Evolutionary conservation across 2,113 vertebrate genomes (phyloP), one percentile per base, ranked within the genome.

Genomic region (Aramus guarauna): DNA sequence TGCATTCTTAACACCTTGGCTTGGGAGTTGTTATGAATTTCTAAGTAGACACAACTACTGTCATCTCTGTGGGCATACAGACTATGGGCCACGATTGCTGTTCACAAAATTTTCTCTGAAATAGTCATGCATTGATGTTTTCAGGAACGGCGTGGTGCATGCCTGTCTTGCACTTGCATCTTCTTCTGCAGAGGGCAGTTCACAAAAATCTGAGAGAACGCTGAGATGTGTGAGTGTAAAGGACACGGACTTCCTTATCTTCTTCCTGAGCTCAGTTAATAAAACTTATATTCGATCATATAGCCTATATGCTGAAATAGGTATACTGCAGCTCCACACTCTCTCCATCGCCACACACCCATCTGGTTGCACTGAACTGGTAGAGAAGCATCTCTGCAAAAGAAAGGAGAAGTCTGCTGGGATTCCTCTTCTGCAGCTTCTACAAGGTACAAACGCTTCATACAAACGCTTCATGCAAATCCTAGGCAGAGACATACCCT

Each of bases 101-200:
- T 27, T 63, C 39, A 41, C n/a, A 67, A 62, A 58, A 82, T 59
- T 67, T 66, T n/a, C 23, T 68, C 53, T 59, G 43, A 53, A 75
- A 58, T 4, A 53, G 20, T 13, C 20, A 36, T 6, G 4, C 0
- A 1, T 22, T 0, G 0, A 8, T 43, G 16, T 73, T 81, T 90
- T 37, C 64, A 60, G 85, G 43, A 69, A 45, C 24, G 14, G 23
- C 0, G 0, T n/a, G 23, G 8, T 43, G 1, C 19, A 4, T 27
- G 11, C 12, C 30, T 45, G 10, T 73, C 32, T 84, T 63, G 63
- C n/a, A 59, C 32, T 84, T 63, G 63, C n/a, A 59, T 27, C 11
- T 30, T 41, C 29, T 89, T 74, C 43, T 92, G 29, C 39, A 45
- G 43, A 15, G 27, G 41, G 23, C 34, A 89, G 56, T 26, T 53